Evolutionary conservation across 2,888 invertebrate species (phyloP).

Genomic region (Aromia moschata): DNA sequence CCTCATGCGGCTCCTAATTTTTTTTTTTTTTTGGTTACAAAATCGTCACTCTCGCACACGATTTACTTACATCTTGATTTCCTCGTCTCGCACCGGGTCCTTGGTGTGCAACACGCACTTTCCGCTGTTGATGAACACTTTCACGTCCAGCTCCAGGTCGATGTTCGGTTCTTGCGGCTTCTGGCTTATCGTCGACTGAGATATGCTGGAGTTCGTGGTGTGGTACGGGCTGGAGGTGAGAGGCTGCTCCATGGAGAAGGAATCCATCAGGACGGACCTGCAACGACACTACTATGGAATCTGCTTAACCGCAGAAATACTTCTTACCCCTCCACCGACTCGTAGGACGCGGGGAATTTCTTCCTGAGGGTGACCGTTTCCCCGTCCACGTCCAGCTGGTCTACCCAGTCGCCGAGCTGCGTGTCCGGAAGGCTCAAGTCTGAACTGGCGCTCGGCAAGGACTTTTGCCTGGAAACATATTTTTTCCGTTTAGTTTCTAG

Average conservation of each 20-base stretch:
- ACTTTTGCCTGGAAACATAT: conserved; percentile 70
- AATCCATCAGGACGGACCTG: conserved; percentile 45
- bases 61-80: conserved; percentile 65
- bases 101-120: conserved; percentile 97
- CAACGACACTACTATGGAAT: no score
- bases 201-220: conserved; percentile 37
- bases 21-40: conserved; percentile 25
- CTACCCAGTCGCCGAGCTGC: conserved; percentile 67
- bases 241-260: conserved; percentile 43
- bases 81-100: conserved; percentile 76
- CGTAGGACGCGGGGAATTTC: conserved; percentile 62
- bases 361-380: conserved; percentile 72
- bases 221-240: conserved; percentile 44
- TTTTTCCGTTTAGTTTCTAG: neutral
- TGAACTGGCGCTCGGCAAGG: conserved; percentile 79
- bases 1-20: conserved; percentile 68
- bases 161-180: conserved; percentile 88
- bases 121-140: conserved; percentile 95
- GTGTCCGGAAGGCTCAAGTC: conserved; percentile 72
- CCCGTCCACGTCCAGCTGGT: conserved; percentile 72
- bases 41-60: conserved; percentile 21
- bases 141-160: conserved; percentile 95
- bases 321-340: conserved; percentile 54
- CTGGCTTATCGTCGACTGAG: conserved; percentile 42
- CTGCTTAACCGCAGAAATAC: neutral